Percentiles rank a stretch among this genome's conserved stretches.
phyloP scores from a whole-genome alignment of 2,113 vertebrate genomes.

The Pipra filicauda region DNA sequence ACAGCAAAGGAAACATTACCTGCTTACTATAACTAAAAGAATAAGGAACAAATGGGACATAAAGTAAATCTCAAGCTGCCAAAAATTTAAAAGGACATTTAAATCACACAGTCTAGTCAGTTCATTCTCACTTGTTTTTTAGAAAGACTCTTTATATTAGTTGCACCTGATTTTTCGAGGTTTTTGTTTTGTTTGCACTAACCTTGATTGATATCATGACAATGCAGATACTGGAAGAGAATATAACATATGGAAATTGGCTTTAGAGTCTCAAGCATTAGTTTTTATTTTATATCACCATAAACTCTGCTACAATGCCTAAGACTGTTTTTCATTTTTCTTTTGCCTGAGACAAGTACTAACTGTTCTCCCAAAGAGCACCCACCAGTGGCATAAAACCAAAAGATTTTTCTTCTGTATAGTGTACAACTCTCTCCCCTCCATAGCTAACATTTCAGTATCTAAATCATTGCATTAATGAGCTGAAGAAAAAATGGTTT shows the following conservation, averaged over 20 bases:
- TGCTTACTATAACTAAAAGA: background rate
- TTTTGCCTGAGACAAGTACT: background rate
- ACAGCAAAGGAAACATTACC: background rate
- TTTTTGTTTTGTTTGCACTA: background rate
- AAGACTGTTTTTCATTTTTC: background rate
- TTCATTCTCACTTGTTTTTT: background rate
- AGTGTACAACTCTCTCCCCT: background rate
- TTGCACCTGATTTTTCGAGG: background rate
- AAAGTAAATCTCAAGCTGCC: slow-evolving; percentile 22
- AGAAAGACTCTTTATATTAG: background rate
- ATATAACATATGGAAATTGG: background rate
- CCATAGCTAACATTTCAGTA: background rate
- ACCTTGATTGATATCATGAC: background rate
- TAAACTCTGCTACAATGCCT: background rate
- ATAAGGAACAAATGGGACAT: background rate
- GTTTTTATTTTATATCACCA: background rate
- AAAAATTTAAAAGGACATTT: slow-evolving; percentile 12
- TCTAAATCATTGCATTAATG: background rate
- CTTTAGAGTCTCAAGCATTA: background rate
- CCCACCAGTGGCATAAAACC: background rate
- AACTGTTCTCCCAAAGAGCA: background rate
- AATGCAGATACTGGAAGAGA: background rate
- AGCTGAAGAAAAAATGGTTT: background rate
- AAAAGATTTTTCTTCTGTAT: background rate
- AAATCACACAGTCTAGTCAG: slow-evolving; percentile 8